These are phyloP conservation scores for Synanthedon myopaeformis DNA, from an alignment of 2,888 invertebrate species.

Conservation along the genomic window DNA sequence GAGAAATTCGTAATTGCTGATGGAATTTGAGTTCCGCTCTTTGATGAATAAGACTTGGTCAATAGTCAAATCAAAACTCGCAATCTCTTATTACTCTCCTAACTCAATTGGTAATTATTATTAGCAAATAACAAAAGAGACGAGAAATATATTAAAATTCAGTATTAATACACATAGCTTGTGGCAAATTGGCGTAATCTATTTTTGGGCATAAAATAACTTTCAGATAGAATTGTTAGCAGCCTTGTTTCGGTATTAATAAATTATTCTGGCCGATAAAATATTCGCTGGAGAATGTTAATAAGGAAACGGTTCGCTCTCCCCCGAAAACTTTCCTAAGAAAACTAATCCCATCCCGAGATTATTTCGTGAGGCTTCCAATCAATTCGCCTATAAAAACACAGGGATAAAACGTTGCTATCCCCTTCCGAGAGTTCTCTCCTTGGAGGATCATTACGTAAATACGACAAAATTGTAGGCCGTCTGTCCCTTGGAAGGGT, in stretches of 20 bases:
- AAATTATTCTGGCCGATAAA: conserved; percentile 34
- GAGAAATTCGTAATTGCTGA: conserved; percentile 51
- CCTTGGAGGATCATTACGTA: conserved; percentile 54
- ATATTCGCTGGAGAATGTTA: conserved; percentile 39
- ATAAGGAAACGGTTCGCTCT: conserved; percentile 33
- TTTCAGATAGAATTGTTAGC: conserved; percentile 6
- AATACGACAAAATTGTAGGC: conserved; percentile 59
- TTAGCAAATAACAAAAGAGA: no score
- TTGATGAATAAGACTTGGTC: conserved; percentile 7
- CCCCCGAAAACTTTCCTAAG: conserved; percentile 33
- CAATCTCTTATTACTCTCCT: no score
- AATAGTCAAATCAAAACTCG: not conserved
- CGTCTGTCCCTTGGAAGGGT: conserved; percentile 45
- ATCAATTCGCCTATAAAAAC: conserved; percentile 61
- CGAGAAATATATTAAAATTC: no score
- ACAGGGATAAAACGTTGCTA: conserved; percentile 23
- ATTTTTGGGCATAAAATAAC: not conserved
- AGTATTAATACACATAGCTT: no score
- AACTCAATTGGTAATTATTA: no score
- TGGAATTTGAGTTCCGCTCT: conserved; percentile 31
- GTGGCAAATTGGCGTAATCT: no score
- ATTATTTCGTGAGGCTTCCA: conserved; percentile 52
- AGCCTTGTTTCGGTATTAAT: conserved; percentile 19
- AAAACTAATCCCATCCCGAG: conserved; percentile 52
- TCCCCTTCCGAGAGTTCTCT: conserved; percentile 33